phyloP scores from a whole-genome alignment of 2,888 invertebrate genomes.

The Chalcosyrphus nemorum region DNA sequence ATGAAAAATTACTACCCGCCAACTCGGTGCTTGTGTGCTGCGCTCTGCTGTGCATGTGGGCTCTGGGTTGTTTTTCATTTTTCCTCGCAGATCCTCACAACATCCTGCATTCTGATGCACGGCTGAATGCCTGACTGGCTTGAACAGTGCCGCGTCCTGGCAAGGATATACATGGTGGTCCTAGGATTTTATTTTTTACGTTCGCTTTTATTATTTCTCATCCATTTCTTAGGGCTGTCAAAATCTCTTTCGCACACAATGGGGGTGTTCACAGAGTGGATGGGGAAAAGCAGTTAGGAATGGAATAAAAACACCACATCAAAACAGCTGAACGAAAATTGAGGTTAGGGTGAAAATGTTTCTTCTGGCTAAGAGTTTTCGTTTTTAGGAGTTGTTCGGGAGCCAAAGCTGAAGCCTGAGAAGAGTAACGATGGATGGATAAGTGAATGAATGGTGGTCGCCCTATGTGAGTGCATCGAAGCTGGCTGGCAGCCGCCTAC shows the following conservation, averaged over 20 bases:
- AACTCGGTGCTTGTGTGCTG: constrained; percentile 39
- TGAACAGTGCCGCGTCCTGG: constrained; percentile 42
- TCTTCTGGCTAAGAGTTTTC: constrained; percentile 50
- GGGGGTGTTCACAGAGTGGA: constrained; percentile 42
- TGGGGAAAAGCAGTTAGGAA: background rate
- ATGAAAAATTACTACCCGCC: constrained; percentile 69
- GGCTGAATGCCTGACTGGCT: constrained; percentile 49
- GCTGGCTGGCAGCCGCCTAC: constrained; percentile 63
- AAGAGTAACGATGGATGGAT: constrained; percentile 69
- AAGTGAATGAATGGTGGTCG: constrained; percentile 72
- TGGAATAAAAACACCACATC: constrained; percentile 24
- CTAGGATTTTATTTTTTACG: constrained; percentile 38
- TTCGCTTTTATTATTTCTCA: constrained; percentile 69
- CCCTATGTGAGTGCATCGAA: constrained; percentile 60
- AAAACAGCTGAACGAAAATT: constrained; percentile 60
- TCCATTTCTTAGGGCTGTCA: constrained; percentile 71
- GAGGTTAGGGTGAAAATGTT: constrained; percentile 64
- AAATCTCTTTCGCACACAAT: constrained; percentile 69
- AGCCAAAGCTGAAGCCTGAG: background rate
- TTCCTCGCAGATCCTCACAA: constrained; percentile 31
- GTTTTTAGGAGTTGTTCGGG: constrained; percentile 5
- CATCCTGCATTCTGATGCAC: constrained; percentile 67
- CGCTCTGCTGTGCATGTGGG: constrained; percentile 53
- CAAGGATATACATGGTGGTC: constrained; percentile 54
- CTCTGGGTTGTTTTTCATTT: constrained; percentile 54